Conservation (phyloP, 2,888 invertebrate species). For the Lasioglossum calceatum region DNA sequence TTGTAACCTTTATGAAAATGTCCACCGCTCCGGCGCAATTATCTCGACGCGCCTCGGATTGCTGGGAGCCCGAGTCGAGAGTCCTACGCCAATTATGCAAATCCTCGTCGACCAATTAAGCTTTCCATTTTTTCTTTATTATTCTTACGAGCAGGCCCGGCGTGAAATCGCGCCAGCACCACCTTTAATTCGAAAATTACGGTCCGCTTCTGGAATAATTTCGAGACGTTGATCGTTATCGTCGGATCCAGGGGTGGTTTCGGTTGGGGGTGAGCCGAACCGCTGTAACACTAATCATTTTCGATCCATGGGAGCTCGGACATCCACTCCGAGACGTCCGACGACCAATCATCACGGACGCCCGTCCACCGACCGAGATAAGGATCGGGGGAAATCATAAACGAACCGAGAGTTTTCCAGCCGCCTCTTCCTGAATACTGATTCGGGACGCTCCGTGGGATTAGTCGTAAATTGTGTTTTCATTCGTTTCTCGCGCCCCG, state of each 20-base stretch:
- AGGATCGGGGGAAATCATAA: slow-evolving; percentile 63
- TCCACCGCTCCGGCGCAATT: slow-evolving; percentile 56
- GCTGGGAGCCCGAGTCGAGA: slow-evolving; percentile 39
- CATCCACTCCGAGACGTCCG: slow-evolving; percentile 53
- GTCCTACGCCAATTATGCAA: slow-evolving; percentile 72
- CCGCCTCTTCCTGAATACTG: slow-evolving; percentile 23
- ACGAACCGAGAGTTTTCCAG: slow-evolving; percentile 28
- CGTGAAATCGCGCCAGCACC: slow-evolving; percentile 16
- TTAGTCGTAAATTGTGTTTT: slow-evolving; percentile 35
- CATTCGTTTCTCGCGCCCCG: neutral
- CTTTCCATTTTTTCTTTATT: slow-evolving; percentile 38
- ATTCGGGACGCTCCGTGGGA: neutral
- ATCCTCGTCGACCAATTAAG: slow-evolving; percentile 64
- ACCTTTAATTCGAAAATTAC: slow-evolving; percentile 66
- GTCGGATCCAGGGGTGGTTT: slow-evolving; percentile 57
- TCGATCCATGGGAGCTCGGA: slow-evolving; percentile 64
- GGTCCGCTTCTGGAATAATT: slow-evolving; percentile 55
- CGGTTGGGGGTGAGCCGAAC: slow-evolving; percentile 63
- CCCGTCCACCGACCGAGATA: slow-evolving; percentile 65
- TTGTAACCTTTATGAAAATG: slow-evolving; percentile 35
- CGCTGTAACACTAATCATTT: slow-evolving; percentile 60
- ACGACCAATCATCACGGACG: slow-evolving; percentile 70
- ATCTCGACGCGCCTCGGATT: slow-evolving; percentile 47
- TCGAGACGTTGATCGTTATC: slow-evolving; percentile 64
- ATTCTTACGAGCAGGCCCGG: neutral